phyloP scores from a whole-genome alignment of 2,797 vertebrate genomes.

The Chelmon rostratus region DNA sequence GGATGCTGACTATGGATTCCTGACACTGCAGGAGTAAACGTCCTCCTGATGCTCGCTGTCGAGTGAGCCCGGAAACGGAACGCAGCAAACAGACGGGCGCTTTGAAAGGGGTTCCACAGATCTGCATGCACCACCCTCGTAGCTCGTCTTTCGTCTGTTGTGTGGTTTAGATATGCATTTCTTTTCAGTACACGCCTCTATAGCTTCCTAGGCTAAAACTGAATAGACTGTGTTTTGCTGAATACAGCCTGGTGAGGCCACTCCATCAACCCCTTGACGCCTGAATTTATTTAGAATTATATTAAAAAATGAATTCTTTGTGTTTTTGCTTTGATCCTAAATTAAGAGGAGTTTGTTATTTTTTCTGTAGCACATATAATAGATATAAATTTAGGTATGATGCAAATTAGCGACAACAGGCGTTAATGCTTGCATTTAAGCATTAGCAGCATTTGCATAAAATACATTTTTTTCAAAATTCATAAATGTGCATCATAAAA shows the following conservation, averaged over 20 bases:
- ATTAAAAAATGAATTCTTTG: too few relatives aligned
- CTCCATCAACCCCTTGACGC: too few relatives aligned
- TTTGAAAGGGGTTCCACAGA: constrained; percentile 11
- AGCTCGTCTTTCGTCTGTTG: constrained; percentile 11
- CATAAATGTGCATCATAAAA: too few relatives aligned
- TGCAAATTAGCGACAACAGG: too few relatives aligned
- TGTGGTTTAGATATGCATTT: constrained; percentile 20
- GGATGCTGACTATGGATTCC: constrained; percentile 44
- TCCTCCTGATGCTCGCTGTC: constrained; percentile 27
- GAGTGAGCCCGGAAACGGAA: constrained; percentile 33
- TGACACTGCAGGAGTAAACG: constrained; percentile 40
- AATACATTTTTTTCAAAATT: too few relatives aligned
- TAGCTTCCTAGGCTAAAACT: constrained; percentile 2
- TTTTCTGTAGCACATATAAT: too few relatives aligned
- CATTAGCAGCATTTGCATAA: too few relatives aligned
- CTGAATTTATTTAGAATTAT: too few relatives aligned
- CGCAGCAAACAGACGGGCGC: constrained; percentile 11
- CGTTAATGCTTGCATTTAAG: too few relatives aligned
- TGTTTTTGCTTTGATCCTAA: too few relatives aligned
- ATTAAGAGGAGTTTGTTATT: too few relatives aligned
- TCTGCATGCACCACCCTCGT: constrained; percentile 12
- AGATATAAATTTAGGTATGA: too few relatives aligned
- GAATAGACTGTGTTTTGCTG: not conserved
- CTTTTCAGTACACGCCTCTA: not conserved
- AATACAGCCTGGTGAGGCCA: not conserved